Conservation (phyloP, 2,888 invertebrate genomes). For the Pharmacophagus antenor region DNA sequence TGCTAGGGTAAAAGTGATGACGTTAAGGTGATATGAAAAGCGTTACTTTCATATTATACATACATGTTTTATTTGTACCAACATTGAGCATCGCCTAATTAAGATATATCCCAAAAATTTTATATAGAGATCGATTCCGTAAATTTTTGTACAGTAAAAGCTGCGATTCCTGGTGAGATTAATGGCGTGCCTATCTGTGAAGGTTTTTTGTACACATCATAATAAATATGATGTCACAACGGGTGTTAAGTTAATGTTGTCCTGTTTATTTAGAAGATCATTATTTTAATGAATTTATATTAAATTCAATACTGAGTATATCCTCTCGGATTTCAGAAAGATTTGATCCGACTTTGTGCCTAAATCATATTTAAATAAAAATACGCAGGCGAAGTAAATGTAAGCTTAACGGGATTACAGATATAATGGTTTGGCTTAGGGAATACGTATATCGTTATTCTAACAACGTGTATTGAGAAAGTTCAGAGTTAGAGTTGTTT, state of each 20-base stretch:
- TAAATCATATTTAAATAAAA: conserved; percentile 2
- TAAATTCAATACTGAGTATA: too few species aligned
- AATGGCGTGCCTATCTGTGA: not conserved
- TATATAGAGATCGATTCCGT: not conserved
- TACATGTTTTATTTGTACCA: too few species aligned
- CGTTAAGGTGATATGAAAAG: too few species aligned
- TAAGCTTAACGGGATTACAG: conserved; percentile 14
- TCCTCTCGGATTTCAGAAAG: too few species aligned
- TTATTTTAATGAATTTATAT: not conserved
- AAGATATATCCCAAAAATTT: too few species aligned
- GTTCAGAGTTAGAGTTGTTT: conserved; percentile 8
- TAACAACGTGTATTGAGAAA: conserved; percentile 15
- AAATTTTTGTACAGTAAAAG: not conserved
- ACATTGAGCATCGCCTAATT: too few species aligned
- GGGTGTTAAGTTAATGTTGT: not conserved
- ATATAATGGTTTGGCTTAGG: conserved; percentile 12
- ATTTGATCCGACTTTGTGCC: not conserved
- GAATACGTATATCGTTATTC: conserved; percentile 18
- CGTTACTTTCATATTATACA: too few species aligned
- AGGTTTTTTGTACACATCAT: not conserved
- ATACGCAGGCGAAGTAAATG: not conserved
- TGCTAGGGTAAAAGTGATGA: too few species aligned
- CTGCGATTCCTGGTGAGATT: not conserved
- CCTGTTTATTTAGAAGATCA: not conserved
- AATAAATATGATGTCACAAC: not conserved